Evolutionary conservation across 2,113 vertebrate genomes (phyloP), one percentile per base, ranked within the genome.

Genomic region (Corythoichthys intestinalis): DNA sequence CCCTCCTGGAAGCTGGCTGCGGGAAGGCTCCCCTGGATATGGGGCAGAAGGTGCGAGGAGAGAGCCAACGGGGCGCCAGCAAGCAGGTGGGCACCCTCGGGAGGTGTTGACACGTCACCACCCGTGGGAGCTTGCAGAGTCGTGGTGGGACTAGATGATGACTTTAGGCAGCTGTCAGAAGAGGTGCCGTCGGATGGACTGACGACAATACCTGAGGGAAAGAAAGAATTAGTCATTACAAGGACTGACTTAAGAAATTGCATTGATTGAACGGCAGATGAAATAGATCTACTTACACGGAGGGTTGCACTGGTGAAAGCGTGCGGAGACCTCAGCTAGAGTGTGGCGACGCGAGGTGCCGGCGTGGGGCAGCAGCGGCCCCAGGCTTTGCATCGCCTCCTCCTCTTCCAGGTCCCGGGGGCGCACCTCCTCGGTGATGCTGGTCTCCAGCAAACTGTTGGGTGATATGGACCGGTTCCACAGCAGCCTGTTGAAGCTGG

Each of bases 1-100:
- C 97, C 97, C 80, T 99, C 96, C 87, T 98, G 97, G 86, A 98
- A 99, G 78, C 91, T 91, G 47, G 89, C 91, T 6, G 92, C 84
- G 2, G 93, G 93, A 39, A 93, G 91, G 82, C 91, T 88, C 65
- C 91, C 91, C 89, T 94, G 95, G 28, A 90, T 88, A 85, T 94
- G 94, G 61, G 96, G 91, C 61, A 95, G 90, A 0, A 95, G 93
- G 77, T 95, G 92, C 20, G 94, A 94, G 2, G 94, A 98, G 77
- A 95, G 92, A 13, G 93, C 85, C 63, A 94, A 92, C 0, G 94
- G 86, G 0, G 91, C 86, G 48, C 91, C 89, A 65, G 91, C 61
- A n/a, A 90, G 87, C 37, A 87, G 80, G 5, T 92, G 83, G 52
- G 90, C 85, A 72, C 90, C 81, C 6, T 79, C 86, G 63, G 92